These are phyloP conservation scores for Ephialtes manifestator DNA, from an alignment of 2,888 invertebrate species.

Conservation along the genomic window DNA sequence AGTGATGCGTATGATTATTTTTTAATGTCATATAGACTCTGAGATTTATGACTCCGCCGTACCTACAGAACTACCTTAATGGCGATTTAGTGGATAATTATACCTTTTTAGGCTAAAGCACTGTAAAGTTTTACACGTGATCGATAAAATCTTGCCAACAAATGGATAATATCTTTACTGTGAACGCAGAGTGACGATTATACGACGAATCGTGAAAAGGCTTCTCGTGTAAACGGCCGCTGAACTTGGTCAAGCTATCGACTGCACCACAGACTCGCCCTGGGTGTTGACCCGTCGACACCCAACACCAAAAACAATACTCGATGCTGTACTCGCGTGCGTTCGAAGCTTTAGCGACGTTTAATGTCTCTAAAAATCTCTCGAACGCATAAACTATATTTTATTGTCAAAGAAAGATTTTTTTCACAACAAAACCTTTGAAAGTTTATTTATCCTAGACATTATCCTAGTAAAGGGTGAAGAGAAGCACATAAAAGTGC, in stretches of 20 bases:
- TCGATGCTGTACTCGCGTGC: neutral
- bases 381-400: neutral
- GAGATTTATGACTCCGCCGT: no score
- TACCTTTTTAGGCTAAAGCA: no score
- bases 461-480: neutral
- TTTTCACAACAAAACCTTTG: neutral
- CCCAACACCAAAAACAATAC: constrained; percentile 29
- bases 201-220: neutral
- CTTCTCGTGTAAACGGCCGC: constrained; percentile 3
- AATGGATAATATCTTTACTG: neutral
- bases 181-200: neutral
- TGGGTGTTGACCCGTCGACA: constrained; percentile 41
- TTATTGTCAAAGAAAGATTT: neutral
- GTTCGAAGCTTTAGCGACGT: neutral
- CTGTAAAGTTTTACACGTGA: no score
- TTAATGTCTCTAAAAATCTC: neutral
- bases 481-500: neutral
- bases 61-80: no score
- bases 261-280: neutral
- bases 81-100: no score
- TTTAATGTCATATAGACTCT: no score
- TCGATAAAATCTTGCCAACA: neutral
- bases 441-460: neutral
- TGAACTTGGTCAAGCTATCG: constrained; percentile 15
- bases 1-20: no score